phyloP scores from a whole-genome alignment of 1,140 invertebrate genomes.

The Asobara japonica region DNA sequence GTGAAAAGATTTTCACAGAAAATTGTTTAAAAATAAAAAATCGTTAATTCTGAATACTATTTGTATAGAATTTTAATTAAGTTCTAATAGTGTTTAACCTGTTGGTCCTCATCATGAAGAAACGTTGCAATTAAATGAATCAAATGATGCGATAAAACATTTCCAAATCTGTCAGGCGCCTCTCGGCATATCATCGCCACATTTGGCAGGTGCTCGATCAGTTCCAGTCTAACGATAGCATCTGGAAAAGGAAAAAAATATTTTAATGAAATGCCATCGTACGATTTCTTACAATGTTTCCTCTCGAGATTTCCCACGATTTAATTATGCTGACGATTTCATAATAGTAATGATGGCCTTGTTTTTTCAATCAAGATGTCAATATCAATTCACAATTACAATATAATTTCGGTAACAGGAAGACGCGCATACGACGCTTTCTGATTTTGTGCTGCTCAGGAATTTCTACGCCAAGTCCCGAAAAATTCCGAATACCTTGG shows the following conservation, averaged over 20 bases:
- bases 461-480: not conserved
- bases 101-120: constrained; percentile 70
- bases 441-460: not conserved
- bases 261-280: not conserved
- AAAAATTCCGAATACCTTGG: not conserved
- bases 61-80: not conserved
- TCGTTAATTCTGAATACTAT: not conserved
- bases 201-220: constrained; percentile 74
- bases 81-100: constrained; percentile 63
- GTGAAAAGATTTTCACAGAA: too few relatives aligned
- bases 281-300: not conserved
- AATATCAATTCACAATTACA: not conserved
- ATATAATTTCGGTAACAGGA: not conserved
- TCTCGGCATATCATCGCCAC: constrained; percentile 73
- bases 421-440: not conserved
- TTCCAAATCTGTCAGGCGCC: constrained; percentile 57
- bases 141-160: constrained; percentile 64
- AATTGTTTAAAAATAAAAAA: not conserved
- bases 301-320: not conserved
- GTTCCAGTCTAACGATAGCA: constrained; percentile 68
- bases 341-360: not conserved
- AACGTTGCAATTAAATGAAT: constrained; percentile 72
- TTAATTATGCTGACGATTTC: not conserved
- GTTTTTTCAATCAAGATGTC: not conserved
- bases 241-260: constrained; percentile 63